Evolutionary conservation across 1,140 invertebrate genomes (phyloP).

Genomic region (Drosophila bocqueti): DNA sequence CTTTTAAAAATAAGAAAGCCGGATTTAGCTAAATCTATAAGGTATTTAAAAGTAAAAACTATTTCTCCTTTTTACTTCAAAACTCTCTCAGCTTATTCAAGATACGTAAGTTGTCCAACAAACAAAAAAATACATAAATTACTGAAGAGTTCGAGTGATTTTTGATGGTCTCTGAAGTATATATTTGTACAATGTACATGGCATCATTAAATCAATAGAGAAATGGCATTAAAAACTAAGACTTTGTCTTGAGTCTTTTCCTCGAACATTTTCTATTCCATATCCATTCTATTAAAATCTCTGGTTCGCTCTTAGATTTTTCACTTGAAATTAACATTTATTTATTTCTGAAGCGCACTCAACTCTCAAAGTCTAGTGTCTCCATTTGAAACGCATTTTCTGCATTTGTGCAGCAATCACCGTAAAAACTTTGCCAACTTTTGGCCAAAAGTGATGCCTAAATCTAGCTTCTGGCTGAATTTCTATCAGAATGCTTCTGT

Average conservation of each 20-base stretch:
- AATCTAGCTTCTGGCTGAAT: constrained; percentile 4
- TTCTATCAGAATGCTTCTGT: constrained; percentile 22
- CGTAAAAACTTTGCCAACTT: constrained; percentile 26
- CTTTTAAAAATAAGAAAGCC: too few relatives aligned
- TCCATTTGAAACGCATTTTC: constrained; percentile 27
- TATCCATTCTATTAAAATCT: constrained; percentile 22
- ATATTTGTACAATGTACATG: not conserved
- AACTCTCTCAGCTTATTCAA: not conserved
- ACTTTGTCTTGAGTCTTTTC: not conserved
- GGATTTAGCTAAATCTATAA: not conserved
- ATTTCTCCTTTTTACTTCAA: not conserved
- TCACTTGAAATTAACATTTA: constrained; percentile 32
- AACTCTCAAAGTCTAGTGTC: not conserved
- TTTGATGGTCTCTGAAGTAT: constrained; percentile 14
- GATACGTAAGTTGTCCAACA: not conserved
- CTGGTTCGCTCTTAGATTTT: constrained; percentile 3
- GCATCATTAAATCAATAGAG: constrained; percentile 24
- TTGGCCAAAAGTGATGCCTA: constrained; percentile 28
- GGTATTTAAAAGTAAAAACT: not conserved
- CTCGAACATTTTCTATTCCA: not conserved
- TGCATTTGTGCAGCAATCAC: constrained; percentile 33
- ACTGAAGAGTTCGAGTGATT: not conserved
- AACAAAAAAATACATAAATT: constrained; percentile 4
- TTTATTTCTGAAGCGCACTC: constrained; percentile 37
- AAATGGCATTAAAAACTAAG: constrained; percentile 1